Evolutionary conservation across 2,113 vertebrate species (phyloP).

Genomic region (Gila orcuttii): DNA sequence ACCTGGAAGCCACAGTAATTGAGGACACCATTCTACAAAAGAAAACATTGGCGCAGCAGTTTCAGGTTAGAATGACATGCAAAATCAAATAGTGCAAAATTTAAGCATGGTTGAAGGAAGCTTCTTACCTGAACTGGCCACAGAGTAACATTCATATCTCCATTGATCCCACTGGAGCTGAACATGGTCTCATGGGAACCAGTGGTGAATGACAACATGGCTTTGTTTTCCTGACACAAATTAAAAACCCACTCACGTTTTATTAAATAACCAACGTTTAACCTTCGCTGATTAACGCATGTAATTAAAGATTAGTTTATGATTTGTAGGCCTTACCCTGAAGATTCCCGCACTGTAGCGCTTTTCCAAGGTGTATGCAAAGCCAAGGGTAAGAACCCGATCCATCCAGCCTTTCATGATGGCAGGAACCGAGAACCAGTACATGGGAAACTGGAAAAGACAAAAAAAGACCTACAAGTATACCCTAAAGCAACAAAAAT

Average conservation of each 20-base stretch:
- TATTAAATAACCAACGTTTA: neutral
- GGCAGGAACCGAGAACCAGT: slow-evolving; percentile 12
- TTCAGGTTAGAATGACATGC: neutral
- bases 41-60: neutral
- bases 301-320: neutral
- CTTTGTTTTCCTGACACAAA: slow-evolving; percentile 79
- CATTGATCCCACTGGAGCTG: slow-evolving; percentile 75
- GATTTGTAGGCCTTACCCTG: neutral
- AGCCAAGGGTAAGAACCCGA: neutral
- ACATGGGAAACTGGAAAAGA: neutral
- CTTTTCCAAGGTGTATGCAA: neutral
- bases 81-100: neutral
- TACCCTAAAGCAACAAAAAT: too few relatives aligned
- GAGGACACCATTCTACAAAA: slow-evolving; percentile 10
- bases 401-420: slow-evolving; percentile 17
- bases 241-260: neutral
- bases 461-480: neutral
- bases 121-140: slow-evolving; percentile 82
- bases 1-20: slow-evolving; percentile 10
- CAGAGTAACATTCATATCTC: slow-evolving; percentile 83
- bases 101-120: too few relatives aligned
- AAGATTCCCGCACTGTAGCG: neutral
- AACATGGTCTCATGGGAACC: slow-evolving; percentile 77
- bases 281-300: too few relatives aligned
- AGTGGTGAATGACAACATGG: slow-evolving; percentile 82